phyloP scores from a whole-genome alignment of 2,888 invertebrate genomes.

The Meganola albula region DNA sequence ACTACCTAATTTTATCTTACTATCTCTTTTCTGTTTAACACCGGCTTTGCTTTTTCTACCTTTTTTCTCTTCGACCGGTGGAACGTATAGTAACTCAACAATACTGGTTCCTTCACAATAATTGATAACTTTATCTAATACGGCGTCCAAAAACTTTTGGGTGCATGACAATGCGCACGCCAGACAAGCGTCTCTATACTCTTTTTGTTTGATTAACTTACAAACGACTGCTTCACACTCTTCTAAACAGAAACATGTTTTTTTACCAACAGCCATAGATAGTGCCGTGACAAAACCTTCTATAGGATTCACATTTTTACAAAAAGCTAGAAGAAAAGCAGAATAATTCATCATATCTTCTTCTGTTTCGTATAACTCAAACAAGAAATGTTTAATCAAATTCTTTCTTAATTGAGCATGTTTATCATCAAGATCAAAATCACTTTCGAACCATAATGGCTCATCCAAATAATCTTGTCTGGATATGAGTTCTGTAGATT shows the following conservation, averaged over 20 bases:
- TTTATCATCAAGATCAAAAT: slow-evolving; percentile 42
- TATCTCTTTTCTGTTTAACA: slow-evolving; percentile 40
- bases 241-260: slow-evolving; percentile 61
- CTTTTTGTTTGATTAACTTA: slow-evolving; percentile 53
- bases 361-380: slow-evolving; percentile 71
- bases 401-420: slow-evolving; percentile 42
- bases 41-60: slow-evolving; percentile 36
- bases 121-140: slow-evolving; percentile 48
- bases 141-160: slow-evolving; percentile 43
- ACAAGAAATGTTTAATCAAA: slow-evolving; percentile 75
- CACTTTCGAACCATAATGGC: slow-evolving; percentile 60
- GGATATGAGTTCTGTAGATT: slow-evolving; percentile 50
- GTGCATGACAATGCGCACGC: slow-evolving; percentile 55
- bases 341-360: slow-evolving; percentile 77
- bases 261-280: slow-evolving; percentile 74
- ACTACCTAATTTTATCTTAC: slow-evolving; percentile 45
- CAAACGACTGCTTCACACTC: slow-evolving; percentile 70
- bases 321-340: slow-evolving; percentile 79
- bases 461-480: slow-evolving; percentile 48
- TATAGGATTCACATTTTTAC: slow-evolving; percentile 74
- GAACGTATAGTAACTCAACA: slow-evolving; percentile 47
- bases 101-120: slow-evolving; percentile 56
- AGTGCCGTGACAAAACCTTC: slow-evolving; percentile 78
- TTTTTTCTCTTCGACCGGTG: slow-evolving; percentile 42
- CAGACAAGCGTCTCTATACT: slow-evolving; percentile 53